Conservation (phyloP, 2,797 vertebrate species). For the Pseudomugil tenellus region DNA sequence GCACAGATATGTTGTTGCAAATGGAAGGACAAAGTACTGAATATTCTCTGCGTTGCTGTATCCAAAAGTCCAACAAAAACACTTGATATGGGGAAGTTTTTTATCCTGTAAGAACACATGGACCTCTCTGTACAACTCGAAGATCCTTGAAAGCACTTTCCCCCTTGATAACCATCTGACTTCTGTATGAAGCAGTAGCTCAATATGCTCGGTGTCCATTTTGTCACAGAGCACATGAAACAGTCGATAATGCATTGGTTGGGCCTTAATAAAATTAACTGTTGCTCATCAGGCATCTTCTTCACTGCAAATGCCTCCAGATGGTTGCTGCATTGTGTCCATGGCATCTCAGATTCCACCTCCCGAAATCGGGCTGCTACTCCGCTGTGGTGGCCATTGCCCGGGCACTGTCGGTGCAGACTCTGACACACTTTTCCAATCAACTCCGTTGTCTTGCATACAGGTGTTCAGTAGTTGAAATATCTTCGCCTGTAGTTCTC, state of each 20-base stretch:
- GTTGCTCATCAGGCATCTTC: not conserved
- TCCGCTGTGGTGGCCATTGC: not conserved
- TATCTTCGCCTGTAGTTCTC: too few species aligned
- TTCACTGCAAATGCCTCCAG: not conserved
- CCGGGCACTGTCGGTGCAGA: too few species aligned
- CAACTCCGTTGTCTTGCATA: too few species aligned
- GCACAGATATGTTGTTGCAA: too few species aligned
- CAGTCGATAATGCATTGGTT: not conserved
- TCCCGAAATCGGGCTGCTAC: not conserved
- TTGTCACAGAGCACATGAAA: conserved; percentile 24
- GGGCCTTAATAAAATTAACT: conserved; percentile 12
- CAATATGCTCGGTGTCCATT: conserved; percentile 41
- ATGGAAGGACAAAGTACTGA: too few species aligned
- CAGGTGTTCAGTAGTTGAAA: too few species aligned
- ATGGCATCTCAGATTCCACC: conserved; percentile 6
- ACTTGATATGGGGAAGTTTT: too few species aligned
- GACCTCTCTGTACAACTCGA: conserved; percentile 24
- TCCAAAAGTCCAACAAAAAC: too few species aligned
- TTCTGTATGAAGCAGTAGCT: conserved; percentile 12
- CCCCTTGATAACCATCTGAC: conserved; percentile 22
- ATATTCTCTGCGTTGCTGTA: too few species aligned
- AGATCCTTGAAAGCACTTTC: conserved; percentile 13
- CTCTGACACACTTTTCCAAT: too few species aligned
- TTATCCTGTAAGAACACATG: not conserved
- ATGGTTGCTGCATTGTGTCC: conserved; percentile 9